Evolutionary conservation across 2,113 vertebrate genomes (phyloP).

Genomic region (Entelurus aequoreus): DNA sequence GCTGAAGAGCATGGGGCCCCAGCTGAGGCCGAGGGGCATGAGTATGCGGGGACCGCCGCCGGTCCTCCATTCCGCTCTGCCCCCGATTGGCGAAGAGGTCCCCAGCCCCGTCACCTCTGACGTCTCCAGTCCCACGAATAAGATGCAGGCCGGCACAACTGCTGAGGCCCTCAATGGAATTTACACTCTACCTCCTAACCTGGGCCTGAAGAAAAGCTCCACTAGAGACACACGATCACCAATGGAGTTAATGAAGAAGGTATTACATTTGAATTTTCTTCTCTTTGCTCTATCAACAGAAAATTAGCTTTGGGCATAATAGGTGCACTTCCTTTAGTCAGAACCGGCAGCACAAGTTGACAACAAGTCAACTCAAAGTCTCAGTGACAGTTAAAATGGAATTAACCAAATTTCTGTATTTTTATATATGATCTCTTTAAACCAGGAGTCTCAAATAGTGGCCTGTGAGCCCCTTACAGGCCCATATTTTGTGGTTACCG

Average conservation of each 20-base stretch:
- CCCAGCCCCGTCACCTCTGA: conserved; percentile 3
- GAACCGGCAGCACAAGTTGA: no score
- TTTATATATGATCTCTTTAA: no score
- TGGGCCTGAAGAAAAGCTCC: conserved; percentile 53
- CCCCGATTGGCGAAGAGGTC: conserved; percentile 80
- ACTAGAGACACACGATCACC: conserved; percentile 56
- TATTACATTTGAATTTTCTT: background rate
- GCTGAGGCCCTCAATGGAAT: background rate
- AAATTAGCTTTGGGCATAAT: no score
- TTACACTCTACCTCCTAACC: conserved; percentile 49
- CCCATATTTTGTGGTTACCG: no score
- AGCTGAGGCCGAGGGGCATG: conserved; percentile 58
- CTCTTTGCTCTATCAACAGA: background rate
- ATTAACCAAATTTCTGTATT: no score
- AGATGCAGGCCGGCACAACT: background rate
- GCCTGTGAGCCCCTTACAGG: no score
- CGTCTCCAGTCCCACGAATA: background rate
- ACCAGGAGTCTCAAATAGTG: no score
- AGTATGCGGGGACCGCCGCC: conserved; percentile 44
- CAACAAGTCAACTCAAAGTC: no score
- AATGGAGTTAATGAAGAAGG: conserved; percentile 64
- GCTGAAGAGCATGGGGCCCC: conserved; percentile 81
- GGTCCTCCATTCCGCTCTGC: conserved; percentile 56
- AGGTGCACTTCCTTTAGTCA: no score
- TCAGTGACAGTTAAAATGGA: no score